A percentile compares a stretch with the other conserved stretches of the same genome.
Evolutionary conservation across 2,113 vertebrate genomes (phyloP).

Genomic region (Carettochelys insculpta): DNA sequence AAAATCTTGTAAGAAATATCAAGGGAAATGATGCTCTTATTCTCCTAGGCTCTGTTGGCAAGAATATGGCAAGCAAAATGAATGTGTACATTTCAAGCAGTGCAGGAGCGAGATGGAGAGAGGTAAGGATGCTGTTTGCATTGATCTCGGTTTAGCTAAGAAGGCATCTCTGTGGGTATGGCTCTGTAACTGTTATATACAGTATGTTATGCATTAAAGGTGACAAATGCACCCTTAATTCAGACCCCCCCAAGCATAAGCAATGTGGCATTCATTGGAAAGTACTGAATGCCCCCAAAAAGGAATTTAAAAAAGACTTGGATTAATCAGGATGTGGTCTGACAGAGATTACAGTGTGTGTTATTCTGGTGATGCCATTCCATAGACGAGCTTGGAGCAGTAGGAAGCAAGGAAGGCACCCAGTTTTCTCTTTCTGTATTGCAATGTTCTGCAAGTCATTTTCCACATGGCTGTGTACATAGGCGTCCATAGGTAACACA

Average conservation of each 20-base stretch:
- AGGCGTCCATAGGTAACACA: background rate
- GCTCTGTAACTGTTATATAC: background rate
- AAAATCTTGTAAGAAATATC: background rate
- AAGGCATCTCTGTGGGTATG: rapidly evolving
- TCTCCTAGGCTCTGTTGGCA: slow-evolving; percentile 89
- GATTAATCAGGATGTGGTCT: background rate
- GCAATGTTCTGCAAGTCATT: background rate
- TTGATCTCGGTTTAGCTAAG: rapidly evolving
- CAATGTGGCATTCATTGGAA: background rate
- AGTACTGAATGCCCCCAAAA: background rate
- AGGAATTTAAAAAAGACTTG: background rate
- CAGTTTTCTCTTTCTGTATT: background rate
- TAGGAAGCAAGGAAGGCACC: background rate
- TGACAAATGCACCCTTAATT: background rate
- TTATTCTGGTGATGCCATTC: background rate
- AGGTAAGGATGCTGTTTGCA: slow-evolving; percentile 80
- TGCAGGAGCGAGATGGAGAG: slow-evolving; percentile 92
- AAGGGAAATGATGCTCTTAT: background rate
- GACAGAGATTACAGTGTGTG: background rate
- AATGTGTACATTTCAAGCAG: slow-evolving; percentile 96
- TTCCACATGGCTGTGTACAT: background rate
- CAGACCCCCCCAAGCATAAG: rapidly evolving
- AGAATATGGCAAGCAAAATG: slow-evolving; percentile 92
- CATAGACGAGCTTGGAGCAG: background rate
- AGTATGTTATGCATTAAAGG: background rate